Percentiles rank a stretch among this genome's conserved stretches.
Evolutionary conservation across 1,140 invertebrate genomes (phyloP).

Genomic region (Pantala flavescens): DNA sequence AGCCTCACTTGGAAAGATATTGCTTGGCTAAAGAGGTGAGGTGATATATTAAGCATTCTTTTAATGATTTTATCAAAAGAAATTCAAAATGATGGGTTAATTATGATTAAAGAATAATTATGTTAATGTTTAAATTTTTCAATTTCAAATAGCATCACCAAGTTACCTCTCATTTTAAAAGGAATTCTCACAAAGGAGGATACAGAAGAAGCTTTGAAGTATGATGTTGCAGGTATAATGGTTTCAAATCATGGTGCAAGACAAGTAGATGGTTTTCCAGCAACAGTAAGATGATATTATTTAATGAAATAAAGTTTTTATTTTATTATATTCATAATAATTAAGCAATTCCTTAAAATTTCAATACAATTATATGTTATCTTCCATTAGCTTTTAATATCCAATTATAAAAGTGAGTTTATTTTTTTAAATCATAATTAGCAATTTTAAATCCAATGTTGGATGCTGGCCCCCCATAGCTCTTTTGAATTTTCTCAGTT

Average conservation of each 20-base stretch:
- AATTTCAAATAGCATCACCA: conserved; percentile 48
- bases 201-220: conserved; percentile 59
- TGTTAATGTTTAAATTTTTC: conserved; percentile 14
- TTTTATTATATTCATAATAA: too few relatives aligned
- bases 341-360: too few relatives aligned
- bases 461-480: too few relatives aligned
- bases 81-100: background rate
- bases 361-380: too few relatives aligned
- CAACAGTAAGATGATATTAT: conserved; percentile 47
- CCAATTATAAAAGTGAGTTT: too few relatives aligned
- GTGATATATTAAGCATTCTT: background rate
- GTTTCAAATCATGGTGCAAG: conserved; percentile 89
- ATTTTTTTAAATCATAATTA: too few relatives aligned
- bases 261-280: conserved; percentile 74
- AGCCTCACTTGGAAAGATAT: conserved; percentile 10
- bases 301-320: too few relatives aligned
- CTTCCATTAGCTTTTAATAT: too few relatives aligned
- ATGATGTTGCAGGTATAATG: conserved; percentile 64
- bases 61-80: background rate
- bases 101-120: conserved; percentile 28
- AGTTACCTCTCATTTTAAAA: conserved; percentile 77
- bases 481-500: too few relatives aligned
- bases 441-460: too few relatives aligned
- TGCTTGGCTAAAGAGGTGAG: conserved; percentile 1
- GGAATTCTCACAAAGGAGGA: conserved; percentile 82